These are phyloP conservation scores for Idaea aversata DNA, from an alignment of 2,888 invertebrate genomes.

Conservation along the genomic window DNA sequence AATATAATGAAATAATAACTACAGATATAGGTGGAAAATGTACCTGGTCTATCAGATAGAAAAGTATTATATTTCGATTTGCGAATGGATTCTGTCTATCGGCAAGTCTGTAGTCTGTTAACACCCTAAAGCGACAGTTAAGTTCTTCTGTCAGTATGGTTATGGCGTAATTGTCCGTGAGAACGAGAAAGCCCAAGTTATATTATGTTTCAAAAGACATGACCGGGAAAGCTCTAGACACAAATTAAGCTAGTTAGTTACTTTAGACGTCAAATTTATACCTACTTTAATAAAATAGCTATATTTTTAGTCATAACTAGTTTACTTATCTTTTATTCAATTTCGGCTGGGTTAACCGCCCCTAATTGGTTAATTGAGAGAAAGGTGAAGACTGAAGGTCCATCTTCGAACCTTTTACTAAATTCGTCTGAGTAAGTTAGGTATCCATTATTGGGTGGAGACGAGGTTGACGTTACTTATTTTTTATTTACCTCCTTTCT, in stretches of 20 bases:
- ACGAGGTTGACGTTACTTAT: conserved; percentile 7
- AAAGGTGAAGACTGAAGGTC: conserved; percentile 41
- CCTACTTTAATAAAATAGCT: conserved; percentile 9
- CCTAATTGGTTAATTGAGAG: conserved; percentile 55
- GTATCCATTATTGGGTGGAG: conserved; percentile 32
- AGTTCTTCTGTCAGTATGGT: no score
- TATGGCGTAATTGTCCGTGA: no score
- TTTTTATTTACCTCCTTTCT: conserved; percentile 15
- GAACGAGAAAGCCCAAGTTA: no score
- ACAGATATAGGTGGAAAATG: no score
- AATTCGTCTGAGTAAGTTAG: conserved; percentile 46
- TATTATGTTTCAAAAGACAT: no score
- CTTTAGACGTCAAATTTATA: conserved; percentile 8
- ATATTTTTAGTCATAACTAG: conserved; percentile 15
- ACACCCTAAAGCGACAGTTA: no score
- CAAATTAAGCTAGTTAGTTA: neutral
- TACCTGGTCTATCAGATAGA: no score
- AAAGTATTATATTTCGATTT: no score
- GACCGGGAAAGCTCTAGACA: no score
- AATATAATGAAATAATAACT: no score
- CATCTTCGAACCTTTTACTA: conserved; percentile 46
- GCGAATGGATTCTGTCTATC: no score
- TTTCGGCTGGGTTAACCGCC: conserved; percentile 48
- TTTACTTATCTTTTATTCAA: conserved; percentile 48
- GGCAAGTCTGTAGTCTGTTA: no score